A percentile compares a stretch with the other conserved stretches of the same genome.
These are phyloP conservation scores for Phataginus tetradactyla DNA, from an alignment of 2,797 vertebrate genomes.

Conservation along the genomic window DNA sequence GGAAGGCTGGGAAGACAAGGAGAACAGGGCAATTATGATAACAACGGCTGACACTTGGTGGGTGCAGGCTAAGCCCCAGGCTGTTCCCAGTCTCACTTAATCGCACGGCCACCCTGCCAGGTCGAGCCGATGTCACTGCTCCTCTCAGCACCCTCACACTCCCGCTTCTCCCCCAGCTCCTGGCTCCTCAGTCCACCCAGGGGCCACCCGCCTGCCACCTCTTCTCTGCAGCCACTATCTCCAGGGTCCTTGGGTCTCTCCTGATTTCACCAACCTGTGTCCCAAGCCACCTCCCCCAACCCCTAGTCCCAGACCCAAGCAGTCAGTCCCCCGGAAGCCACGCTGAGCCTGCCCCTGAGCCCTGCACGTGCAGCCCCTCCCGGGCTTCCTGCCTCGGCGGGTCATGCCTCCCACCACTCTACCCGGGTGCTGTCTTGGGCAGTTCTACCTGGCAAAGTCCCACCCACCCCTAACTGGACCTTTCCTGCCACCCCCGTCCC, in stretches of 20 bases:
- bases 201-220: neutral
- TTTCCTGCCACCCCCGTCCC: too few species aligned
- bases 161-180: neutral
- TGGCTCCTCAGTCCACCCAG: neutral
- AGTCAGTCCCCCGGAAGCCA: neutral
- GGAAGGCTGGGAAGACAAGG: neutral
- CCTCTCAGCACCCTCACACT: accelerated
- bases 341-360: neutral
- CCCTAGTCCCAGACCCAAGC: neutral
- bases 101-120: accelerated
- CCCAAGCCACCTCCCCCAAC: neutral
- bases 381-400: neutral
- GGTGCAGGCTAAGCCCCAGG: neutral
- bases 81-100: neutral
- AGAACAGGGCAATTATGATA: accelerated
- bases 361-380: neutral
- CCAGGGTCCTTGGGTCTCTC: neutral
- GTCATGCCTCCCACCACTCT: neutral
- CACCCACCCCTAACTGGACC: neutral
- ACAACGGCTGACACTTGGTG: accelerated
- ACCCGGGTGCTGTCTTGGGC: neutral
- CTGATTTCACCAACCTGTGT: neutral
- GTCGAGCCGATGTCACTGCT: neutral
- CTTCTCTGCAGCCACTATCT: neutral
- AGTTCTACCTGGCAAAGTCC: neutral